Percentiles rank a stretch among this genome's conserved stretches.
Conservation (phyloP, 2,888 invertebrate species). For the Eubasilissa splendida region DNA sequence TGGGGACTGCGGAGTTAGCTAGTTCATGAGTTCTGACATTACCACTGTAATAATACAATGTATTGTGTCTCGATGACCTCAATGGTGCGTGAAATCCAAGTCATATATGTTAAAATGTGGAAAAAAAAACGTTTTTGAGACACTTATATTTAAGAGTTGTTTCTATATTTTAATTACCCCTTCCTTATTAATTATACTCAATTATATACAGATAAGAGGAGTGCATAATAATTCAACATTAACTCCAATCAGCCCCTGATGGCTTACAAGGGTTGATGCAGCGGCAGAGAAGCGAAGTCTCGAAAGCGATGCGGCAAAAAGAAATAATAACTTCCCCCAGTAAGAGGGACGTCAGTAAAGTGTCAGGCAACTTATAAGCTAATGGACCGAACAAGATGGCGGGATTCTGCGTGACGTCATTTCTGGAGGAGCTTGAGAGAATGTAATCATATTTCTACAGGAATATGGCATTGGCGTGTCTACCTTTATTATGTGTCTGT, state of each 20-base stretch:
- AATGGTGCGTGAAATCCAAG: too few relatives aligned
- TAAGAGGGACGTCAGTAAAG: slow-evolving; percentile 31
- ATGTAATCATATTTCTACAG: slow-evolving; percentile 26
- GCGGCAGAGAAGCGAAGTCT: neutral
- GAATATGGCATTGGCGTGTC: neutral
- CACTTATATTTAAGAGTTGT: too few relatives aligned
- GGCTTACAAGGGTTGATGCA: slow-evolving; percentile 11
- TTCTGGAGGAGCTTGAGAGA: neutral
- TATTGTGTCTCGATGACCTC: too few relatives aligned
- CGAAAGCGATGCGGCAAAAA: neutral
- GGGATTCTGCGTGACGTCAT: slow-evolving; percentile 16
- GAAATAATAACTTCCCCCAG: slow-evolving; percentile 8
- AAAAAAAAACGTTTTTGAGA: too few relatives aligned
- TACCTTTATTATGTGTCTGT: neutral
- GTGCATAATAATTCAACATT: neutral
- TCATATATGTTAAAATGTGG: too few relatives aligned
- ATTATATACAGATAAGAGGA: too few relatives aligned
- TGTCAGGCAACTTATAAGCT: slow-evolving; percentile 31
- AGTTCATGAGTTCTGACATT: too few relatives aligned
- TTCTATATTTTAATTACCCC: too few relatives aligned
- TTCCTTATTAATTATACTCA: too few relatives aligned
- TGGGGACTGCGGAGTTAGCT: too few relatives aligned
- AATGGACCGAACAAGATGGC: slow-evolving; percentile 24
- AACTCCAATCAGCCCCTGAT: neutral
- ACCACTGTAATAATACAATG: too few relatives aligned